Base-by-base conservation (phyloP, 2,888 invertebrate species). In the Graphium colonna region DNA sequence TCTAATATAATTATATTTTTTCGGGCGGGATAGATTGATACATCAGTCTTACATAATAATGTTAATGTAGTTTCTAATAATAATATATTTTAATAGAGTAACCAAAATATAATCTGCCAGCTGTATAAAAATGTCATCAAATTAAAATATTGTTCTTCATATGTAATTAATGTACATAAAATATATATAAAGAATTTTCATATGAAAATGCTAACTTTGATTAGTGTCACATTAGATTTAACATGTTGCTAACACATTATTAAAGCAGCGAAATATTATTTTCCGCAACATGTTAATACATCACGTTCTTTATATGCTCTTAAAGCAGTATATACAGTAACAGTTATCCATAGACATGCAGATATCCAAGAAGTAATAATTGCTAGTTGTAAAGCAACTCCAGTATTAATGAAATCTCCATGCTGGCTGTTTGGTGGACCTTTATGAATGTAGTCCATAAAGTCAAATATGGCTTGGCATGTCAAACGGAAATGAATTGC, bases 371-470 rank as follows among this genome's bases (percentile, higher is more conserved):
- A 90, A 0, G 92, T 77, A 10, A 91, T 68, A 7, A 96, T 77
- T 0, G 94, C 93, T 18, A 95, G 68, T 52, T 93, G 92, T 48
- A 95, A 82, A 9, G 94, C 90, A 2, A 92, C 70, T 0, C 94
- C 93, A 0, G 95, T 95, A 69, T 96, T 94, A 38, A 96, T 95
- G 59, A 91, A 91, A 45, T 92, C 92, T 8, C 92, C 92, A 31
- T 93, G 91, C 17, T 93, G 87, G 61, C 92, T 91, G 60, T 92
- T 92, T 46, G 91, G 92, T 0, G 92, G 88, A 62, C 94, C 93
- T 47, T 94, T 93, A 56, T 95, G 94, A 55, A 96, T 82, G 65
- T 94, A 96, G 73, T 96, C 96, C 95, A 96, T 95, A 73, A 94
- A 96, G 79, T 96, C 96, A 63, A 92, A 93, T 46, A 95, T 91